These are phyloP conservation scores for Peribatodes rhomboidaria DNA, from an alignment of 2,888 invertebrate species.

Conservation along the genomic window DNA sequence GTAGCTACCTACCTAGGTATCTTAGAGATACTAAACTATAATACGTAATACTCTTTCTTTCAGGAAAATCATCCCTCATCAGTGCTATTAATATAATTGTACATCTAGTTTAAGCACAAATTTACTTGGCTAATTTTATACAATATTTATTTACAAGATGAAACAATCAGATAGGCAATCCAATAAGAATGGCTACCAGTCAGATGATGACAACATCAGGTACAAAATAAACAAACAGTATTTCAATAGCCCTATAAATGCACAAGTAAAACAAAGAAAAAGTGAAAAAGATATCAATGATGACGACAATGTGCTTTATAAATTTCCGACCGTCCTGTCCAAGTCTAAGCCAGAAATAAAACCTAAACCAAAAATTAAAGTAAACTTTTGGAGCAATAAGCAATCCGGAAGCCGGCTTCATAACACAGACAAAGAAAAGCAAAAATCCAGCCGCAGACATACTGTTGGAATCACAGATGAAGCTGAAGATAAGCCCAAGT, in stretches of 20 bases:
- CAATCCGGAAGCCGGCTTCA: slow-evolving; percentile 62
- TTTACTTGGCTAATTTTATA: background rate
- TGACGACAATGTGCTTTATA: slow-evolving; percentile 74
- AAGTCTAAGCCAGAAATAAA: slow-evolving; percentile 66
- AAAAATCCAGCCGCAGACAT: slow-evolving; percentile 66
- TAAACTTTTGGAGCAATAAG: slow-evolving; percentile 82
- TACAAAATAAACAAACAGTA: slow-evolving; percentile 75
- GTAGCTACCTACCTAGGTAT: background rate
- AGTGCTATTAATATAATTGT: background rate
- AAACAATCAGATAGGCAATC: slow-evolving; percentile 59
- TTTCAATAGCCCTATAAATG: slow-evolving; percentile 60
- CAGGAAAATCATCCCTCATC: slow-evolving; percentile 1
- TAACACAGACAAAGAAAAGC: slow-evolving; percentile 57
- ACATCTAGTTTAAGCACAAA: background rate
- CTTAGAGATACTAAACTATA: background rate
- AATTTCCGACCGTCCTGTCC: slow-evolving; percentile 66
- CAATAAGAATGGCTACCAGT: slow-evolving; percentile 71
- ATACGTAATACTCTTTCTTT: background rate
- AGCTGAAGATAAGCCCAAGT: slow-evolving; percentile 60
- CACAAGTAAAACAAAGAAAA: slow-evolving; percentile 57
- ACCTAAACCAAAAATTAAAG: slow-evolving; percentile 77
- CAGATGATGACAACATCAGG: slow-evolving; percentile 78
- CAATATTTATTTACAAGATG: slow-evolving; percentile 54
- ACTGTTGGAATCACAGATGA: slow-evolving; percentile 62
- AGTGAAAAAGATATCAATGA: slow-evolving; percentile 54